phyloP scores from a whole-genome alignment of 2,113 vertebrate genomes.

The Falco punctatus region DNA sequence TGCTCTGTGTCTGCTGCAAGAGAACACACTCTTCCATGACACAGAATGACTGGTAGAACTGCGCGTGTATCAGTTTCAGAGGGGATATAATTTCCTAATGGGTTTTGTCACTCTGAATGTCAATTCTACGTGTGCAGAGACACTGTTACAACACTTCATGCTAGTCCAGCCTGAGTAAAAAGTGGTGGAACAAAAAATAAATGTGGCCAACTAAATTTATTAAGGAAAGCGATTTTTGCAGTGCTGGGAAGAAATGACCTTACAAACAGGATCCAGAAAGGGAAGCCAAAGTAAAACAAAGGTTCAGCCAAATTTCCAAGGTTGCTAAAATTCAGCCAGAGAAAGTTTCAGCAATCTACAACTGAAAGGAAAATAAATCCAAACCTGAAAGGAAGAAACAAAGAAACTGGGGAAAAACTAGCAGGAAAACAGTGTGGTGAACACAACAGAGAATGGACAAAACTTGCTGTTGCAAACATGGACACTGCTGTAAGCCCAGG shows the following conservation, averaged over 20 bases:
- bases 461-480: background rate
- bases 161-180: background rate
- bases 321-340: background rate
- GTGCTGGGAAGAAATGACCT: background rate
- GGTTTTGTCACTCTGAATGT: background rate
- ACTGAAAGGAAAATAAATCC: background rate
- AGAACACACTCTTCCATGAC: background rate
- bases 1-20: background rate
- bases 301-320: background rate
- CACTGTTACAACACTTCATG: background rate
- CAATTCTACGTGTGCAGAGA: background rate
- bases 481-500: rapidly evolving
- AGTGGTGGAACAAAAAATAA: background rate
- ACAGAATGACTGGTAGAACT: background rate
- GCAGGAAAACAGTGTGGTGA: background rate
- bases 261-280: background rate
- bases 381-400: background rate
- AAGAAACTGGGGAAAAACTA: background rate
- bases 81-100: background rate
- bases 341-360: background rate
- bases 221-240: background rate
- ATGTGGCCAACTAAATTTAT: background rate
- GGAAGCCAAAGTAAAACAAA: background rate
- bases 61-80: background rate
- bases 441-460: background rate